Conservation (phyloP, 1,140 invertebrate species). For the Linepithema humile region DNA sequence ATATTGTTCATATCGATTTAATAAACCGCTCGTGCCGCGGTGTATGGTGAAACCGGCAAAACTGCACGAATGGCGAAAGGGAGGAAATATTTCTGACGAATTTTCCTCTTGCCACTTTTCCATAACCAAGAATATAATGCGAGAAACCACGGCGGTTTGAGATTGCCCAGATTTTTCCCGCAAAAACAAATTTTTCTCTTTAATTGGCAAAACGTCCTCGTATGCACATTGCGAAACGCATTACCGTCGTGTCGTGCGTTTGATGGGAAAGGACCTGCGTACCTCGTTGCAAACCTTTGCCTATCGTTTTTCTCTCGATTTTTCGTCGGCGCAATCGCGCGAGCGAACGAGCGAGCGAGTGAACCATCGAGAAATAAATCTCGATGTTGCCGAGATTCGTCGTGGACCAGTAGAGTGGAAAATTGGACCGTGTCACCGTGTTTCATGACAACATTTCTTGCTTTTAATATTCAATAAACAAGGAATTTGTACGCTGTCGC, state of each 20-base stretch:
- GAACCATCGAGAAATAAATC: slow-evolving; percentile 62
- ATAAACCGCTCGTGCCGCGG: background rate
- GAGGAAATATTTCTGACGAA: slow-evolving; percentile 12
- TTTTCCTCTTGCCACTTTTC: background rate
- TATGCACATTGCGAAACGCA: background rate
- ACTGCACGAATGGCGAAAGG: background rate
- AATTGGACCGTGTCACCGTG: slow-evolving; percentile 63
- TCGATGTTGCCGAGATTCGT: slow-evolving; percentile 33
- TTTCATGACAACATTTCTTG: slow-evolving; percentile 49
- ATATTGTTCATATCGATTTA: slow-evolving; percentile 55
- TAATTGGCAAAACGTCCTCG: background rate
- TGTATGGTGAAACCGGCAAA: background rate
- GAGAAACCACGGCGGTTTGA: background rate
- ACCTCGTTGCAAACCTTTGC: background rate
- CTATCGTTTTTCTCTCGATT: slow-evolving; percentile 7
- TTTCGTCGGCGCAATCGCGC: slow-evolving; percentile 16
- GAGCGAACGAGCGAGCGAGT: slow-evolving; percentile 10
- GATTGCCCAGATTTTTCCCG: background rate
- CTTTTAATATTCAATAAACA: slow-evolving; percentile 56
- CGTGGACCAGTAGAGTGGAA: slow-evolving; percentile 57
- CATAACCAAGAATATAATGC: background rate
- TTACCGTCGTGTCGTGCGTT: background rate
- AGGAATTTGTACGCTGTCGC: slow-evolving; percentile 24
- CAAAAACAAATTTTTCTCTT: slow-evolving; percentile 16
- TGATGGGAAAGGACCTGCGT: background rate